Conservation (phyloP, 2,888 invertebrate genomes). For the Himalopsyche tibetana region DNA sequence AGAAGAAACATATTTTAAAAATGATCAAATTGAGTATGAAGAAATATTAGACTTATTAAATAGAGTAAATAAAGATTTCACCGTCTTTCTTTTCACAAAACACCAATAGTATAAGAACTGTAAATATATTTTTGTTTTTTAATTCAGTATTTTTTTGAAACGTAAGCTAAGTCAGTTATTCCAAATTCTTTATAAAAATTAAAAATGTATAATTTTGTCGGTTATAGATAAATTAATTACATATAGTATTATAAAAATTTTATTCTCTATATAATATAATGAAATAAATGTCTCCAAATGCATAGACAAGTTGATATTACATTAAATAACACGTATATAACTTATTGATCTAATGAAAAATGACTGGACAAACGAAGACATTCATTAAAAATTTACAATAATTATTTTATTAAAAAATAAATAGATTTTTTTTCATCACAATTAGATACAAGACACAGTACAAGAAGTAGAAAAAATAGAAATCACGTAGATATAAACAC, state of each 20-base stretch:
- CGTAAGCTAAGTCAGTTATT: neutral
- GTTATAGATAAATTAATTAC: conserved; percentile 28
- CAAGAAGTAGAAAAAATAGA: conserved; percentile 65
- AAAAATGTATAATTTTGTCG: conserved; percentile 22
- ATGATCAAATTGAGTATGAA: too few species aligned
- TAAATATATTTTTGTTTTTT: conserved; percentile 20
- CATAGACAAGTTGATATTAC: conserved; percentile 38
- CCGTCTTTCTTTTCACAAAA: neutral
- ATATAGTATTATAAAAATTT: conserved; percentile 44
- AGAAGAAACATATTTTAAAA: too few species aligned
- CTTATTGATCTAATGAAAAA: conserved; percentile 32
- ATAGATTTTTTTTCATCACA: conserved; percentile 63
- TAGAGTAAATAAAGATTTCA: too few species aligned
- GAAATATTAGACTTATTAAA: too few species aligned
- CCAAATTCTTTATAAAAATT: conserved; percentile 30
- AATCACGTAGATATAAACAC: conserved; percentile 58
- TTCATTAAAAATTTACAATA: conserved; percentile 45
- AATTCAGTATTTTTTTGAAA: conserved; percentile 5
- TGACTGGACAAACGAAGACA: conserved; percentile 47
- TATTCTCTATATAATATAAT: neutral
- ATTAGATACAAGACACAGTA: conserved; percentile 64
- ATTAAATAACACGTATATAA: conserved; percentile 45
- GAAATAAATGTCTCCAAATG: conserved; percentile 48
- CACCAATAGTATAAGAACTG: neutral
- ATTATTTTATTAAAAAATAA: conserved; percentile 58